Percentiles rank a stretch among this genome's conserved stretches.
Evolutionary conservation across 2,797 vertebrate genomes (phyloP).

Genomic region (Psittacula derbiana): DNA sequence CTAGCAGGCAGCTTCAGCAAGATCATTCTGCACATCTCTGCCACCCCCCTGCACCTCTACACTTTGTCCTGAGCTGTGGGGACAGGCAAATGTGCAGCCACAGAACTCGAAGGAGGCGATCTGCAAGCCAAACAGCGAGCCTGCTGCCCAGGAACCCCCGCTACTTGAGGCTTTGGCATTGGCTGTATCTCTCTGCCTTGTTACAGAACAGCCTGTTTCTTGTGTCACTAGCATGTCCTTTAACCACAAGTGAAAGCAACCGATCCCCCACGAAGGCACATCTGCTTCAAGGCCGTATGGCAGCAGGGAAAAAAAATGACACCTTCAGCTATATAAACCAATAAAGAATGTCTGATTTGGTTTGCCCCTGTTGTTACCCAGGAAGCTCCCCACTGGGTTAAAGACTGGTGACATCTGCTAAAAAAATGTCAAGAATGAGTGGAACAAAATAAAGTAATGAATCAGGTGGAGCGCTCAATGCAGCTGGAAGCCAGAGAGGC

Average conservation of each 20-base stretch:
- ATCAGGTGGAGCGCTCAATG: neutral
- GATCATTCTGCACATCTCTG: neutral
- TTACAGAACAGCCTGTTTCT: neutral
- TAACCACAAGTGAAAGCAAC: slow-evolving; percentile 44
- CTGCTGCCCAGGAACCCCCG: neutral
- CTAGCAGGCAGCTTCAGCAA: neutral
- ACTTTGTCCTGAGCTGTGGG: rapidly evolving
- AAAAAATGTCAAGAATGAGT: slow-evolving; percentile 34
- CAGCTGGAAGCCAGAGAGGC: neutral
- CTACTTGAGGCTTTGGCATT: neutral
- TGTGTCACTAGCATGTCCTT: slow-evolving; percentile 17
- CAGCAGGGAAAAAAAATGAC: slow-evolving; percentile 66
- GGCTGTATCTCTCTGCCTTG: neutral
- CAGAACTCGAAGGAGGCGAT: neutral
- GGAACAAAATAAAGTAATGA: slow-evolving; percentile 29
- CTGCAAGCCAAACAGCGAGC: neutral
- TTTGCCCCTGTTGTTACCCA: slow-evolving; percentile 65
- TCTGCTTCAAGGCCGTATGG: slow-evolving; percentile 84
- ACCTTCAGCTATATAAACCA: slow-evolving; percentile 73
- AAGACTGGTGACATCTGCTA: slow-evolving; percentile 75
- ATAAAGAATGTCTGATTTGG: slow-evolving; percentile 80
- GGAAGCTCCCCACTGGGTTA: slow-evolving; percentile 67
- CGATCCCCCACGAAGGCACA: slow-evolving; percentile 73
- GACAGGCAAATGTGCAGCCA: rapidly evolving
- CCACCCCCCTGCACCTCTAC: rapidly evolving